phyloP scores from a whole-genome alignment of 92 coral and sea anemone genomes.

The Virgularia gustaviana region DNA sequence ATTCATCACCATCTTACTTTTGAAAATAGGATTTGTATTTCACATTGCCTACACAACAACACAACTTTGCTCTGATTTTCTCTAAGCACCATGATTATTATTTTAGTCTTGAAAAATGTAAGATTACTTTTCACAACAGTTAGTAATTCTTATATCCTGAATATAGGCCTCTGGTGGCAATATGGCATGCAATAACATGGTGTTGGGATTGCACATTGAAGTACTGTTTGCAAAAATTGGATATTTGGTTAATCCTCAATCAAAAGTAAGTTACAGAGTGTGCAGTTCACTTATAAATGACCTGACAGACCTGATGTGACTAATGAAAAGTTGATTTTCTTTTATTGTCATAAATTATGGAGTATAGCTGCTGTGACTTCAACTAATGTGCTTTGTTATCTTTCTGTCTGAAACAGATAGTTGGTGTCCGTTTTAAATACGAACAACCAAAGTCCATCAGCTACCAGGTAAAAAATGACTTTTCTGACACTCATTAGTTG shows the following conservation, averaged over 20 bases:
- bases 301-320: neutral
- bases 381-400: neutral
- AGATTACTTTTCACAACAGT: neutral
- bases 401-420: constrained; percentile 58
- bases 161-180: constrained; percentile 68
- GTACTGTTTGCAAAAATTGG: constrained; percentile 88
- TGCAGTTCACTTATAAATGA: neutral
- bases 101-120: neutral
- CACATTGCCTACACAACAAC: too few species aligned
- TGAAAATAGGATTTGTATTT: neutral
- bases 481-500: too few species aligned
- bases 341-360: neutral
- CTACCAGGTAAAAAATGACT: constrained; percentile 64
- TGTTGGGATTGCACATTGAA: constrained; percentile 79
- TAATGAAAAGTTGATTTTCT: neutral
- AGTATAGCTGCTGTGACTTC: neutral
- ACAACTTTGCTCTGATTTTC: too few species aligned
- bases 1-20: neutral
- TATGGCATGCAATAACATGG: constrained; percentile 73
- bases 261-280: too few species aligned
- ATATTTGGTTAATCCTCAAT: constrained; percentile 90
- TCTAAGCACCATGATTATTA: neutral
- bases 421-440: constrained; percentile 80
- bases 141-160: constrained; percentile 6
- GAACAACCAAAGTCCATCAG: constrained; percentile 69